phyloP scores from a whole-genome alignment of 2,888 invertebrate species.

The Acanthacorydalis orientalis region DNA sequence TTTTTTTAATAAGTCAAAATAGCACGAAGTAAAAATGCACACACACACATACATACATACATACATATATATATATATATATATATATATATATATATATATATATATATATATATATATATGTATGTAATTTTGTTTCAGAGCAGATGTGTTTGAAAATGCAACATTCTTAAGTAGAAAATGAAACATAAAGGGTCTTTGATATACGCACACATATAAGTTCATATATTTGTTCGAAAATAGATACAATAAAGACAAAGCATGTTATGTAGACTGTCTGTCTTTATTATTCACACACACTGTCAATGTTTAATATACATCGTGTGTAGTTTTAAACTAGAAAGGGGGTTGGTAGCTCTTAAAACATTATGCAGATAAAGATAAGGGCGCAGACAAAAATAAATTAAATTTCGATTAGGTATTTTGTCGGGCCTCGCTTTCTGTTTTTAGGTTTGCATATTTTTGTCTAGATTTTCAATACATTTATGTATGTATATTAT shows the following conservation, averaged over 20 bases:
- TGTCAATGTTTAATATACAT: too few species aligned
- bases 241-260: not conserved
- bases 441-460: too few species aligned
- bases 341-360: not conserved
- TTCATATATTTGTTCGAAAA: not conserved
- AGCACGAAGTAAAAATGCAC: not conserved
- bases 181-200: not conserved
- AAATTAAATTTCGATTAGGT: conserved; percentile 3
- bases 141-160: not conserved
- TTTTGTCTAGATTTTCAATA: too few species aligned
- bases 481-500: too few species aligned
- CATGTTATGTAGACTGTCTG: not conserved
- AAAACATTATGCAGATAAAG: conserved; percentile 2
- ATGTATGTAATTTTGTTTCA: not conserved
- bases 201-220: not conserved
- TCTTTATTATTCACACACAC: not conserved
- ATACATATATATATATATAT: too few species aligned
- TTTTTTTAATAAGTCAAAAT: conserved; percentile 3
- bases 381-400: conserved; percentile 1
- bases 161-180: not conserved
- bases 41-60: too few species aligned
- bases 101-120: too few species aligned
- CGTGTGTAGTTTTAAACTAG: not conserved
- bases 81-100: too few species aligned
- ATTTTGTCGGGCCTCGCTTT: not conserved